Evolutionary conservation across 2,113 vertebrate species (phyloP).

Genomic region (Atlantisia rogersi): DNA sequence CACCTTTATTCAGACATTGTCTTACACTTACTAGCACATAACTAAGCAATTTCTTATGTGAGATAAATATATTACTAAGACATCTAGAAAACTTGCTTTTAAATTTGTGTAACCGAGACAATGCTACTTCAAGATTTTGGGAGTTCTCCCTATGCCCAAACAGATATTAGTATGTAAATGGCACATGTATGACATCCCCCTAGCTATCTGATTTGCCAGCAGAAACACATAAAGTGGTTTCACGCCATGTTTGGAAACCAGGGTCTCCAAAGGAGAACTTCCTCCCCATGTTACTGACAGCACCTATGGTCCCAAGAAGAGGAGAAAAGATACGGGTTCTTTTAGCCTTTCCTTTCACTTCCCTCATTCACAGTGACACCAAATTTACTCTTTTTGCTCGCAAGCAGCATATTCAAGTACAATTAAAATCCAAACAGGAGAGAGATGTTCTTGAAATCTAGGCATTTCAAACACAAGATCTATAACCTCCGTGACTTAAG

Average conservation of each 20-base stretch:
- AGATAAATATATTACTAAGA: background rate
- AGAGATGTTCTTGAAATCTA: background rate
- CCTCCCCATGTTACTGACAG: background rate
- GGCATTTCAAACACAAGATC: background rate
- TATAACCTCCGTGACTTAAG: background rate
- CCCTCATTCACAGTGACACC: background rate
- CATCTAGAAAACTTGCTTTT: background rate
- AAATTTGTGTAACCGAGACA: background rate
- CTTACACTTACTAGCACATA: background rate
- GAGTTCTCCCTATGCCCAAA: background rate
- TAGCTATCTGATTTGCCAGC: background rate
- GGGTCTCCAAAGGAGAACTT: background rate
- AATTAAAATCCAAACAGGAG: background rate
- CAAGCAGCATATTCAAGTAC: background rate
- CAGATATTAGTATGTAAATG: fast-evolving
- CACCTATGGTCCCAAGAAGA: fast-evolving
- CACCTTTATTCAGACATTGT: background rate
- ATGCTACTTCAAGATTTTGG: background rate
- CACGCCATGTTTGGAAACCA: background rate
- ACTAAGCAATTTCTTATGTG: background rate
- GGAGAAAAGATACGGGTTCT: fast-evolving
- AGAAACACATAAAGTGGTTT: background rate
- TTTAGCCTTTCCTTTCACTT: background rate
- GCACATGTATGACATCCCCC: fast-evolving
- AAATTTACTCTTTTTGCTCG: background rate